These are phyloP conservation scores for Tragelaphus scriptus DNA, from an alignment of 2,113 vertebrate species.

Conservation along the genomic window DNA sequence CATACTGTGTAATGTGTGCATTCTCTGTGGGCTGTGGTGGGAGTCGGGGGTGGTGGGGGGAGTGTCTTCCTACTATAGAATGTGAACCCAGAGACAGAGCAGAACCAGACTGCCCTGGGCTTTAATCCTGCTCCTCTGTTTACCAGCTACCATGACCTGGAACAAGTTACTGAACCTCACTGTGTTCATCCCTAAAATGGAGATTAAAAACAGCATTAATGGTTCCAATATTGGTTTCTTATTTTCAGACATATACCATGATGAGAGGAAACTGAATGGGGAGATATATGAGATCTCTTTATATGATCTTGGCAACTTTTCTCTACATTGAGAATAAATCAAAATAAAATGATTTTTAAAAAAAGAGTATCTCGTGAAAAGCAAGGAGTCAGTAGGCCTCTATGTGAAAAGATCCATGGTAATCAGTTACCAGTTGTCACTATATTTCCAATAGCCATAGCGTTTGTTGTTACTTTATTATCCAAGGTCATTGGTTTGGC, in stretches of 20 bases:
- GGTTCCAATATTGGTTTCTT: neutral
- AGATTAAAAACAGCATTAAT: too few relatives aligned
- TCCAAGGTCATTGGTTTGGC: too few relatives aligned
- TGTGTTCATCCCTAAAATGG: too few relatives aligned
- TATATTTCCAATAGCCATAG: neutral
- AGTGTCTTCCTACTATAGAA: neutral
- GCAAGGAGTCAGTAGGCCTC: neutral
- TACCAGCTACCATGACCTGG: too few relatives aligned
- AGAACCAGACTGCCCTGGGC: too few relatives aligned
- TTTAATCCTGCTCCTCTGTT: too few relatives aligned
- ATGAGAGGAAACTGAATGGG: neutral
- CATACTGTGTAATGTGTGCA: accelerated
- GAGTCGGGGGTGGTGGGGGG: accelerated
- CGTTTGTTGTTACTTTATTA: neutral
- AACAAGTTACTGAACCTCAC: too few relatives aligned
- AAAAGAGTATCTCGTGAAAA: neutral
- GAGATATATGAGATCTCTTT: neutral
- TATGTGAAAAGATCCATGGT: neutral
- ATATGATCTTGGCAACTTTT: neutral
- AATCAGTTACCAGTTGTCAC: neutral
- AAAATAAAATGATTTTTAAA: neutral
- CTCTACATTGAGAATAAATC: neutral
- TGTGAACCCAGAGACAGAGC: neutral
- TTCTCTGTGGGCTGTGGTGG: neutral
- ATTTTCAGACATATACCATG: neutral